Percentiles rank a stretch among this genome's conserved stretches.
These are phyloP conservation scores for Austrolebias charrua DNA, from an alignment of 2,797 vertebrate species.

Conservation along the genomic window DNA sequence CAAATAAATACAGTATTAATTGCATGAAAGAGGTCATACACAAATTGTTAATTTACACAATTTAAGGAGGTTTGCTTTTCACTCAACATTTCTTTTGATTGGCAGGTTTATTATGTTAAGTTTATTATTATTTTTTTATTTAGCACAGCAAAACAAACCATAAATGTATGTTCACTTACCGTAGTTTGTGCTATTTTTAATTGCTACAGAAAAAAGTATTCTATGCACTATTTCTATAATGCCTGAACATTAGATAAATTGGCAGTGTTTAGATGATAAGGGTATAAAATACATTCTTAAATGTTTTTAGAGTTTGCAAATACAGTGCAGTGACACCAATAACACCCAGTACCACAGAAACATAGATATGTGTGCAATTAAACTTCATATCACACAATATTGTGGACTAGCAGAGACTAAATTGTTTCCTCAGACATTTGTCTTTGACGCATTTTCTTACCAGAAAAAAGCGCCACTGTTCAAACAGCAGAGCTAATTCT, in stretches of 20 bases:
- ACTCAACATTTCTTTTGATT: not conserved
- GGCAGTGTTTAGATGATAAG: not conserved
- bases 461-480: not conserved
- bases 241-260: not conserved
- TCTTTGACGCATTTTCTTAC: slow-evolving; percentile 3
- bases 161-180: not conserved
- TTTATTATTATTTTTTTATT: not conserved
- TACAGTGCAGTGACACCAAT: not conserved
- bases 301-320: not conserved
- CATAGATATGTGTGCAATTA: not conserved
- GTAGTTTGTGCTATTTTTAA: not conserved
- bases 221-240: not conserved
- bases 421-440: not conserved
- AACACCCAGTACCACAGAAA: too few species aligned
- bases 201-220: not conserved
- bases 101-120: not conserved
- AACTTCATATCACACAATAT: not conserved
- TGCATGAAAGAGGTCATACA: not conserved
- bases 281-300: not conserved
- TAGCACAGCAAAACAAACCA: not conserved
- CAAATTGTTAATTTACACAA: not conserved
- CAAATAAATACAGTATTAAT: too few species aligned
- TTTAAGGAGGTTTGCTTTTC: not conserved
- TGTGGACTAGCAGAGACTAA: not conserved
- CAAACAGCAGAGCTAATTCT: slow-evolving; percentile 12